Conservation (phyloP, 2,113 vertebrate genomes). For the Triplophysa dalaica region DNA sequence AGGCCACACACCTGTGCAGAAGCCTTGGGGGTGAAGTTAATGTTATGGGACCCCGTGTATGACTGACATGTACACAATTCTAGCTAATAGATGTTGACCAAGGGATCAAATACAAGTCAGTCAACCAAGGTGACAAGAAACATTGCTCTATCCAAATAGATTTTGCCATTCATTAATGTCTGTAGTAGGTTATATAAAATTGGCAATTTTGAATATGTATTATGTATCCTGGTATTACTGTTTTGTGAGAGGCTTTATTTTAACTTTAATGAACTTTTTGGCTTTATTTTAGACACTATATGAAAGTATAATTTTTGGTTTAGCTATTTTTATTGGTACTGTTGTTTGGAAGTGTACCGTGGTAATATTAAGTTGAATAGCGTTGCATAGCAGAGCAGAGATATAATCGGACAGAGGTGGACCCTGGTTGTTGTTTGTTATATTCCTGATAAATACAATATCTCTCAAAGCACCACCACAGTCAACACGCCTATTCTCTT, state of each 20-base stretch:
- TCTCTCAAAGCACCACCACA: background rate
- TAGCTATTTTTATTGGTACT: too few species aligned
- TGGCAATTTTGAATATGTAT: too few species aligned
- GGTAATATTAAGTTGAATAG: too few species aligned
- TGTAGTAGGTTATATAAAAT: too few species aligned
- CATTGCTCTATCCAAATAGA: too few species aligned
- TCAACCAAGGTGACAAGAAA: background rate
- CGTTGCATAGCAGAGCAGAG: background rate
- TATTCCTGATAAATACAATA: constrained; percentile 18
- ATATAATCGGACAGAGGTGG: background rate
- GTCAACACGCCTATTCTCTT: background rate
- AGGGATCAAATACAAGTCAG: background rate
- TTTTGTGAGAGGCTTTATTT: too few species aligned
- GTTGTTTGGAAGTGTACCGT: too few species aligned
- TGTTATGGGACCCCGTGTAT: background rate
- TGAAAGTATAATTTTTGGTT: too few species aligned
- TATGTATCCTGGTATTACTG: too few species aligned
- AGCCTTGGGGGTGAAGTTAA: constrained; percentile 7
- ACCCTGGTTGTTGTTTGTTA: background rate
- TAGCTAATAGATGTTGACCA: constrained; percentile 7
- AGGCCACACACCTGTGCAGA: background rate
- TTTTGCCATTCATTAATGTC: too few species aligned
- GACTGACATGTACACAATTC: constrained; percentile 15
- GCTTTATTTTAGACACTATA: too few species aligned
- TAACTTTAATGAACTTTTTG: too few species aligned